Percentiles rank a stretch among this genome's conserved stretches.
These are phyloP conservation scores for Seriola dumerili DNA, from an alignment of 2,113 vertebrate species.

Conservation along the genomic window DNA sequence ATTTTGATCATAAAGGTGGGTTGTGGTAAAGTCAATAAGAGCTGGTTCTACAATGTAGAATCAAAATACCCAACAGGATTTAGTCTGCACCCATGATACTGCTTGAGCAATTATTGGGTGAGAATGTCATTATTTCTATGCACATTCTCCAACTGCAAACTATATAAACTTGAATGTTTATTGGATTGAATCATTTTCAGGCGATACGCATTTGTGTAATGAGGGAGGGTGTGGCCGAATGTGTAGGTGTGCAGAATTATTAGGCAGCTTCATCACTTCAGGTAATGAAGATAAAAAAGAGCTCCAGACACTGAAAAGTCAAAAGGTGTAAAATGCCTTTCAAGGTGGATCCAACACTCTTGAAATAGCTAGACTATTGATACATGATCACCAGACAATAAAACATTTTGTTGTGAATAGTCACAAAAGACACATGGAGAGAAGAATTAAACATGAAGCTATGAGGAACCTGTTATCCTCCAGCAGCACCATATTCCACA, in stretches of 20 bases:
- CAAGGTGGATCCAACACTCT: background rate
- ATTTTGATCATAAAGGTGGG: conserved; percentile 50
- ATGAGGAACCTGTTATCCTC: background rate
- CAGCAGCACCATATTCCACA: background rate
- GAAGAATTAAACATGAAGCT: background rate
- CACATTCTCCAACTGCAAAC: background rate
- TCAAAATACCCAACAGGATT: background rate
- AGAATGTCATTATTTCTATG: background rate
- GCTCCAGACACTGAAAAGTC: background rate
- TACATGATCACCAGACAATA: background rate
- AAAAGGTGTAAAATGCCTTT: conserved; percentile 7
- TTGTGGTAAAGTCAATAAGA: conserved; percentile 36
- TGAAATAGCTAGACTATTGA: background rate
- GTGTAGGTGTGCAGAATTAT: conserved; percentile 1
- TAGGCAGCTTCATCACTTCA: background rate
- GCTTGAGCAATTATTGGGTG: background rate
- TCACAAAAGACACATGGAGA: background rate
- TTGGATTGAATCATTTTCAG: background rate
- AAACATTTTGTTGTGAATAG: background rate
- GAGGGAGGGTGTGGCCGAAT: background rate
- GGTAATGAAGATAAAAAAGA: background rate
- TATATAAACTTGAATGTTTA: background rate
- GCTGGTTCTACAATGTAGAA: conserved; percentile 20
- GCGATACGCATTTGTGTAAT: conserved; percentile 1
- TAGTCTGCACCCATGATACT: background rate